Conservation (phyloP, 2,888 invertebrate genomes). For the Acanthococcus lagerstroemiae region DNA sequence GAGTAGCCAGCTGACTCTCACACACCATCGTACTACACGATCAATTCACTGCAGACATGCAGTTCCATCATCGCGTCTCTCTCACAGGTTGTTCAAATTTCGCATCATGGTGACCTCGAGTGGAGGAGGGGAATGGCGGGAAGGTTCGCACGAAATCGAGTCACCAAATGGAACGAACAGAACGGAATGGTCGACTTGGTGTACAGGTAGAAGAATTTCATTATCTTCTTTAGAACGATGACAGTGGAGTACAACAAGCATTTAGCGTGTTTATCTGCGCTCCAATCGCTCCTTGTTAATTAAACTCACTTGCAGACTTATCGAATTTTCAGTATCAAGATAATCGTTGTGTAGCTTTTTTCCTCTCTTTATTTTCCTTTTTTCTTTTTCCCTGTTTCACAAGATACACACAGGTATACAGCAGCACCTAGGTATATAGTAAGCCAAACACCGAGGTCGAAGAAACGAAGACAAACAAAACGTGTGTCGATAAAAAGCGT, state of each 20-base stretch:
- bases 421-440: background rate
- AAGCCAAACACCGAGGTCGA: too few species aligned
- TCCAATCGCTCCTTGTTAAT: constrained; percentile 21
- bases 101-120: too few species aligned
- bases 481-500: constrained; percentile 28
- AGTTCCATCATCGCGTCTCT: too few species aligned
- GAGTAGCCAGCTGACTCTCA: too few species aligned
- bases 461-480: constrained; percentile 24
- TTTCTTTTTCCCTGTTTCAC: background rate
- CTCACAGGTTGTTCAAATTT: too few species aligned
- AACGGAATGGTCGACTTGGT: background rate
- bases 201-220: background rate
- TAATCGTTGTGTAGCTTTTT: constrained; percentile 18
- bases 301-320: constrained; percentile 26
- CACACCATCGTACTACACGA: too few species aligned
- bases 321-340: constrained; percentile 29
- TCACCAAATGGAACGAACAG: too few species aligned
- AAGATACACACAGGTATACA: background rate
- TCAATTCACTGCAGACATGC: too few species aligned
- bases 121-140: too few species aligned
- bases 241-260: background rate
- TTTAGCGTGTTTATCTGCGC: constrained; percentile 3
- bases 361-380: background rate
- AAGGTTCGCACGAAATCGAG: background rate
- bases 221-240: background rate